A percentile compares a stretch with the other conserved stretches of the same genome.
phyloP scores from a whole-genome alignment of 2,888 invertebrate species.

The Lacanobia oleracea region DNA sequence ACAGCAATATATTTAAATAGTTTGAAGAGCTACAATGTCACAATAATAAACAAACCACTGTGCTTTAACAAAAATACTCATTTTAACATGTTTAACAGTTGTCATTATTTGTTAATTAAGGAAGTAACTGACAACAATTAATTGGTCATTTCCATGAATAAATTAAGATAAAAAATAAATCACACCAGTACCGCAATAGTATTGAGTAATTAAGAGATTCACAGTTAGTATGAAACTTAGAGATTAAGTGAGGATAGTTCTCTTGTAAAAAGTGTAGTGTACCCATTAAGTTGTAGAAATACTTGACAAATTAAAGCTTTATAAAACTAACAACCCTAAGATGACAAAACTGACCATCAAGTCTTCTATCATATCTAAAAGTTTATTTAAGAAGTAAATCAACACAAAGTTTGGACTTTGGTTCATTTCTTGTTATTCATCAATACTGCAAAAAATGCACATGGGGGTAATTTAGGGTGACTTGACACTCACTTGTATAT shows the following conservation, averaged over 20 bases:
- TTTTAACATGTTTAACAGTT: too few relatives aligned
- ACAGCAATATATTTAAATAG: too few relatives aligned
- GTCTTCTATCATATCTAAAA: not conserved
- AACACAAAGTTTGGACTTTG: constrained; percentile 14
- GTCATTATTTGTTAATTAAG: too few relatives aligned
- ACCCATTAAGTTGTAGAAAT: not conserved
- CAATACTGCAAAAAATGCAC: not conserved
- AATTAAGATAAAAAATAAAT: too few relatives aligned
- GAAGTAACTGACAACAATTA: too few relatives aligned
- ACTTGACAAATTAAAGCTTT: not conserved
- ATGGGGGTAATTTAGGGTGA: not conserved
- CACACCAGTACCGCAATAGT: too few relatives aligned
- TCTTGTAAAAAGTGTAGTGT: not conserved
- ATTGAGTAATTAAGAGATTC: not conserved
- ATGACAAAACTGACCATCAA: not conserved
- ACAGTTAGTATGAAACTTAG: not conserved
- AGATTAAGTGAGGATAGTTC: not conserved
- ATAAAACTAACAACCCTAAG: too few relatives aligned
- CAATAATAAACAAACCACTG: too few relatives aligned
- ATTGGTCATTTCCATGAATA: too few relatives aligned
- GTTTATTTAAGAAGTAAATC: not conserved
- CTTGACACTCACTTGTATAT: constrained; percentile 87
- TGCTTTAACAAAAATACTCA: too few relatives aligned
- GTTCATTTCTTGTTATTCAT: constrained; percentile 3
- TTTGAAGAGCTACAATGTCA: too few relatives aligned